phyloP scores from a whole-genome alignment of 2,797 vertebrate species.

The Rachycentron canadum region DNA sequence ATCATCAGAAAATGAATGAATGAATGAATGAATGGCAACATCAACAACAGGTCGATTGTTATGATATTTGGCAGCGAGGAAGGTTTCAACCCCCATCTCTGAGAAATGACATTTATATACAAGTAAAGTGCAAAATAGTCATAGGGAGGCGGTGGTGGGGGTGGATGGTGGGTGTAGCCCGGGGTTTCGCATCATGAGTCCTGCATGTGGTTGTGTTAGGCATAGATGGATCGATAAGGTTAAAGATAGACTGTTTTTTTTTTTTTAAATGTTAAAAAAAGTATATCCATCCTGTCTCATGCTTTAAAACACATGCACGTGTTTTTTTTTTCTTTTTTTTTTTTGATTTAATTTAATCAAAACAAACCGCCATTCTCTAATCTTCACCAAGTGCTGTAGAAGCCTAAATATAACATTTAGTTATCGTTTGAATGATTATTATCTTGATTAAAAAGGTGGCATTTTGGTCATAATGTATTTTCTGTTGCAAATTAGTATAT shows the following conservation, averaged over 20 bases:
- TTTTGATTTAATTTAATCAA: not conserved
- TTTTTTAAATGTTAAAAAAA: not conserved
- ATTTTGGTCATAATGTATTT: no score
- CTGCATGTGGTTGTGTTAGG: not conserved
- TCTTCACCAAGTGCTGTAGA: not conserved
- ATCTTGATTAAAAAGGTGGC: no score
- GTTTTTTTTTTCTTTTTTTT: not conserved
- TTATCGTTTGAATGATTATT: no score
- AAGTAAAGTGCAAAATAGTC: not conserved
- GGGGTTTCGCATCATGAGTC: not conserved
- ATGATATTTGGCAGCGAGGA: not conserved
- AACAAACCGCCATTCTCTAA: not conserved
- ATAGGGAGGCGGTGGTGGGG: not conserved
- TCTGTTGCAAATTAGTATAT: no score
- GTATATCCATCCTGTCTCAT: not conserved
- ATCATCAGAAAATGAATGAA: conserved; percentile 5
- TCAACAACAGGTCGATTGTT: not conserved
- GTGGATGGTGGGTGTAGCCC: not conserved
- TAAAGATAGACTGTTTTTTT: not conserved
- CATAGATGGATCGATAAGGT: not conserved
- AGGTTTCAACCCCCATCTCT: not conserved
- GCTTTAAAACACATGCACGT: not conserved
- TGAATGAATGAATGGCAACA: not conserved
- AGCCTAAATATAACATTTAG: no score
- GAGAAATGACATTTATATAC: not conserved